Percentiles rank a stretch among this genome's conserved stretches.
These are phyloP conservation scores for Threskiornis aethiopicus DNA, from an alignment of 2,797 vertebrate genomes.

Conservation along the genomic window DNA sequence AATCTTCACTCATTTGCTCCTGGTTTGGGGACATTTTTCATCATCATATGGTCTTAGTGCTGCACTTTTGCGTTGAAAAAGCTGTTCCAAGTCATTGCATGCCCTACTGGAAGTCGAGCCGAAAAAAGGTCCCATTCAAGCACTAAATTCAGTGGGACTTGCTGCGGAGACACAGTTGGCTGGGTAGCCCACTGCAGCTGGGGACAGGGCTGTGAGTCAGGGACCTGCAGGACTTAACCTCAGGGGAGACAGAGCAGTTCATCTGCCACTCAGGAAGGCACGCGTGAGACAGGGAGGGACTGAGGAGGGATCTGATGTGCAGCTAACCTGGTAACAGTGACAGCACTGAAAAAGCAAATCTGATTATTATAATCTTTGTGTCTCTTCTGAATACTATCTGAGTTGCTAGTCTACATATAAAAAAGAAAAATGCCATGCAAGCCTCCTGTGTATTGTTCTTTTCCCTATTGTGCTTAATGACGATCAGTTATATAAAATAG, in stretches of 20 bases:
- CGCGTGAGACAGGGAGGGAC: background rate
- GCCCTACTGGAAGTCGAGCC: background rate
- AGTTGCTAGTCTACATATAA: background rate
- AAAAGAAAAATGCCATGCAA: background rate
- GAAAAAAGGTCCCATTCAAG: background rate
- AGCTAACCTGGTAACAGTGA: background rate
- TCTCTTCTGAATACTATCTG: background rate
- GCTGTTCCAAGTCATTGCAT: background rate
- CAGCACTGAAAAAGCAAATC: constrained; percentile 6
- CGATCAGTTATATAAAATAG: constrained; percentile 38
- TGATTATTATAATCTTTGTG: constrained; percentile 15
- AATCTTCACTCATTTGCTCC: background rate
- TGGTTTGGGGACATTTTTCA: background rate
- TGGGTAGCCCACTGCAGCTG: background rate
- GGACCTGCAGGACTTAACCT: background rate
- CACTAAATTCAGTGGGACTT: background rate
- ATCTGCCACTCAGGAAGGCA: background rate
- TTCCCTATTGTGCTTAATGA: constrained; percentile 13
- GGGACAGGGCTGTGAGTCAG: background rate
- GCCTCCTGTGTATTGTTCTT: constrained; percentile 3
- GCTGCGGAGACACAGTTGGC: background rate
- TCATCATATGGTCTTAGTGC: background rate
- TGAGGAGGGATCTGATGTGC: background rate
- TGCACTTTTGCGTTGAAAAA: background rate
- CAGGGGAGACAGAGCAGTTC: background rate